phyloP scores from a whole-genome alignment of 2,113 vertebrate species.

The Ramphastos sulfuratus region DNA sequence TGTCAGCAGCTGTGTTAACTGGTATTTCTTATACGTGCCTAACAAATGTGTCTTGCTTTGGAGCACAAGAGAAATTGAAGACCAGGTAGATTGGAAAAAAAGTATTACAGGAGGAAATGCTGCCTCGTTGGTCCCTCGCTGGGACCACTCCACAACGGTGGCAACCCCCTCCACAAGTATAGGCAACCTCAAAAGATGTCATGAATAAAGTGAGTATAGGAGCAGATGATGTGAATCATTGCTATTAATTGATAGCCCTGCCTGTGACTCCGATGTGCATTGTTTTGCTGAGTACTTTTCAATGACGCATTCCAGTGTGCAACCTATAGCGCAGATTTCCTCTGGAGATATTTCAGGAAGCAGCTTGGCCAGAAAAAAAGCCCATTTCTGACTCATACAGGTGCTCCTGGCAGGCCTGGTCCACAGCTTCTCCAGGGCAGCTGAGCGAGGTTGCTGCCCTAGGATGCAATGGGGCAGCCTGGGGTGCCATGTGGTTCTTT shows the following conservation, averaged over 20 bases:
- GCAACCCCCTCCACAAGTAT: too few relatives aligned
- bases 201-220: background rate
- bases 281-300: background rate
- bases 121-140: background rate
- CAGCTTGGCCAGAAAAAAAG: background rate
- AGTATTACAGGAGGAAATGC: background rate
- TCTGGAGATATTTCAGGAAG: background rate
- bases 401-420: rapidly evolving
- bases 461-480: too few relatives aligned
- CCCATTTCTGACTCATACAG: background rate
- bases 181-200: too few relatives aligned
- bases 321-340: background rate
- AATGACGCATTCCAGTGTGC: background rate
- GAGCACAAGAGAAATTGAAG: background rate
- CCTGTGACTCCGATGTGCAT: background rate
- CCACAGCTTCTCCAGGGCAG: rapidly evolving
- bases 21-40: rapidly evolving
- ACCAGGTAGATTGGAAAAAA: rapidly evolving
- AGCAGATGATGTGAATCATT: background rate
- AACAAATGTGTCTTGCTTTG: background rate
- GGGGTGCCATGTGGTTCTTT: background rate
- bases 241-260: background rate
- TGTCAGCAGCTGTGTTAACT: rapidly evolving
- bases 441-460: background rate
- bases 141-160: too few relatives aligned